phyloP scores from a whole-genome alignment of 2,888 invertebrate genomes.

The Hirtodrosophila trivittata region DNA sequence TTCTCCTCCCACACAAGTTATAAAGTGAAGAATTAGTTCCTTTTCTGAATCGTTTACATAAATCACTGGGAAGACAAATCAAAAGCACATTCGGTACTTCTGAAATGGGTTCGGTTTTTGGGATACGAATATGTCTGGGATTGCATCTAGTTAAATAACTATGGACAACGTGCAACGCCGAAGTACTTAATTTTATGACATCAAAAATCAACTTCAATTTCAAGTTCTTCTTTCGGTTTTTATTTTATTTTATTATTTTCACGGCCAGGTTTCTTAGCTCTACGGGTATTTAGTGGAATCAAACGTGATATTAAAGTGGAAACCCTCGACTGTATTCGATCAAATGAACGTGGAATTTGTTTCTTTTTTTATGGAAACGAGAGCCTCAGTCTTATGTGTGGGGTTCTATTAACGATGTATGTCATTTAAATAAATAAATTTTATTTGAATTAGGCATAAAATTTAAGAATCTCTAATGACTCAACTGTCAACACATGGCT shows the following conservation, averaged over 20 bases:
- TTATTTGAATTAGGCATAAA: slow-evolving; percentile 32
- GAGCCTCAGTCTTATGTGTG: slow-evolving; percentile 6
- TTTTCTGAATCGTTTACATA: slow-evolving; percentile 23
- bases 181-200: slow-evolving; percentile 62
- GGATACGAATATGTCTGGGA: too few relatives aligned
- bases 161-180: slow-evolving; percentile 8
- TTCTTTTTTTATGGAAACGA: slow-evolving; percentile 49
- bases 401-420: slow-evolving; percentile 28
- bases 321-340: slow-evolving; percentile 29
- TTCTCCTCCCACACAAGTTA: not conserved
- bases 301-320: slow-evolving; percentile 56
- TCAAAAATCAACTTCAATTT: slow-evolving; percentile 30
- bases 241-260: slow-evolving; percentile 37
- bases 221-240: slow-evolving; percentile 26
- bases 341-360: slow-evolving; percentile 59
- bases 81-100: slow-evolving; percentile 39
- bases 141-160: slow-evolving; percentile 5
- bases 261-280: slow-evolving; percentile 10
- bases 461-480: slow-evolving; percentile 42
- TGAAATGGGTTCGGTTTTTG: slow-evolving; percentile 9
- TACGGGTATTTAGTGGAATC: slow-evolving; percentile 21
- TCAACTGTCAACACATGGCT: slow-evolving; percentile 20
- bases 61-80: slow-evolving; percentile 54
- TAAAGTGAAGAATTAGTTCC: slow-evolving; percentile 20
- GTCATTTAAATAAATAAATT: slow-evolving; percentile 48